Evolutionary conservation across 2,797 vertebrate species (phyloP), one percentile per base, ranked within the genome.

Genomic region (Peromyscus melanophrys): DNA sequence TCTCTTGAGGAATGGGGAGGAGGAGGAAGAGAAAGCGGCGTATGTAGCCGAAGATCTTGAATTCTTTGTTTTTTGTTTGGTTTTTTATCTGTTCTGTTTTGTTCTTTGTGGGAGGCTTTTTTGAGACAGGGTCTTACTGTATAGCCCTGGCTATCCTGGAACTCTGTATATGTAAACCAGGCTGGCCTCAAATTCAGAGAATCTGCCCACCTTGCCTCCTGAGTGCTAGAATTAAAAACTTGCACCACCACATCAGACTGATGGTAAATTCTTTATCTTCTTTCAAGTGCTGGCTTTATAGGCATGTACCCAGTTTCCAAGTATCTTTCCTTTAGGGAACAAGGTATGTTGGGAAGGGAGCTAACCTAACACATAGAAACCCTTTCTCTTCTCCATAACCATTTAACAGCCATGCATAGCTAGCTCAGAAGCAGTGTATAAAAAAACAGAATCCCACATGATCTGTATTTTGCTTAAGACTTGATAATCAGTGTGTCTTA

Each of bases 331-430:
- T 97, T 57, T 94, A 92, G 92, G 49, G 89, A 96, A 96, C 92
- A 97, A 97, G 97, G 96, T 96, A 29, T 96, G 61, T 93, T 97
- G 67, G 89, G 95, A 95, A 97, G 92, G 85, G 73, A 94, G 90
- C 86, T 75, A 17, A 91, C 17, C 52, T 82, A 85, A 82, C 27
- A 13, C 69, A 65, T 1, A 37, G 31, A 67, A 67, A 17, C 49
- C 67, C 17, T 27, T 82, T 82, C 31, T 86, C 7, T 96, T 92
- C 77, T 76, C 75, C n/a, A 7, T 43, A 57, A 83, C 37, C 31
- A 6, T 46, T 40, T 49, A 80, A 40, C 93, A 92, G n/a, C 63
- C 46, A 49, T 16, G 27, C 14, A 76, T 8, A 61, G 34, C 37
- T 83, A 27, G 37, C 61, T 76, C 4, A 27, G 61, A 92, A 75